phyloP scores from a whole-genome alignment of 2,797 vertebrate genomes.

The Spheniscus humboldti region DNA sequence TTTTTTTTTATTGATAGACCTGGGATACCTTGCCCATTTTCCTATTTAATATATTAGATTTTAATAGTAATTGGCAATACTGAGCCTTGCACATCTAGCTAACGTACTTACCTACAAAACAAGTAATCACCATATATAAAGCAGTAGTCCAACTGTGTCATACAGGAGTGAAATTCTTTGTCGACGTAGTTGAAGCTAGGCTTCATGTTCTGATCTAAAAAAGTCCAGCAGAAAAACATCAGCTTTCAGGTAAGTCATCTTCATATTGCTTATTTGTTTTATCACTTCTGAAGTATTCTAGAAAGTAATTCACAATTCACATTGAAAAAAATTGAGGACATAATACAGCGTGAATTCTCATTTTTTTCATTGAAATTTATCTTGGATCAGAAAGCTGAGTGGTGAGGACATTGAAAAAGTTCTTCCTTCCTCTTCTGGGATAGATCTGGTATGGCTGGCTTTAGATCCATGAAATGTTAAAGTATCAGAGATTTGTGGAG shows the following conservation, averaged over 20 bases:
- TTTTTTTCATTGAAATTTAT: not conserved
- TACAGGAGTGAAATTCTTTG: not conserved
- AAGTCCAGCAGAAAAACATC: not conserved
- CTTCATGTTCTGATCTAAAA: not conserved
- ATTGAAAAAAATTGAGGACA: not conserved
- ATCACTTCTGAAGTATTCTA: not conserved
- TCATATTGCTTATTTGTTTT: not conserved
- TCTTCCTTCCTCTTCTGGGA: not conserved
- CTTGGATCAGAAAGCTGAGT: not conserved
- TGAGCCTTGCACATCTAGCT: not conserved
- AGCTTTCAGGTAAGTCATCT: not conserved
- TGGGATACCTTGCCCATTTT: not conserved
- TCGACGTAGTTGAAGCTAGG: not conserved
- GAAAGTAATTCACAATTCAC: not conserved
- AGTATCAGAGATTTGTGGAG: not conserved
- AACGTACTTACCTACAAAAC: fast-evolving
- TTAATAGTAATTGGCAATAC: not conserved
- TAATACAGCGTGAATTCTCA: not conserved
- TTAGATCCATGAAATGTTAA: not conserved
- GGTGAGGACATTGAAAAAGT: not conserved
- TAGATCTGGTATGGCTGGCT: not conserved
- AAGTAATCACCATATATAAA: not conserved
- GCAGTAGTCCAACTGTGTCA: not conserved
- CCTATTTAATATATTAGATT: not conserved
- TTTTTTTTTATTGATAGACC: not conserved